Percentiles rank a stretch among this genome's conserved stretches.
These are phyloP conservation scores for Meles meles DNA, from an alignment of 2,113 vertebrate genomes.

Conservation along the genomic window DNA sequence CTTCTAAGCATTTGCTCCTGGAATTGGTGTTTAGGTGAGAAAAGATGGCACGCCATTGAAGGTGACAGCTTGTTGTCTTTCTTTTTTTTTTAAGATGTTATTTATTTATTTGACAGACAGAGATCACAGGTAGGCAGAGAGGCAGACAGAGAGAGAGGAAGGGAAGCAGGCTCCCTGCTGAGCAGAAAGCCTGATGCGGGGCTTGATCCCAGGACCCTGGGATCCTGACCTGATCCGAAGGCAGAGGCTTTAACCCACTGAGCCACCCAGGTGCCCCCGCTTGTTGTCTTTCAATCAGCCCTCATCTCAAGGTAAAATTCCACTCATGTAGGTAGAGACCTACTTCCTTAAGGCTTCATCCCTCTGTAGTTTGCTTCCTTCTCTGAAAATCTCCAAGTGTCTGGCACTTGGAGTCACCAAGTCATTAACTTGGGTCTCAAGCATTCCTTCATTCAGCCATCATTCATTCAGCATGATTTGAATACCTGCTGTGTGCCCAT, in stretches of 20 bases:
- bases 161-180: no score
- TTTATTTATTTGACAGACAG: no score
- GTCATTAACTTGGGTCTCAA: not conserved
- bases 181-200: no score
- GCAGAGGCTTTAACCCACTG: no score
- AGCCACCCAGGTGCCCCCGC: no score
- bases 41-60: constrained; percentile 1
- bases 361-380: not conserved
- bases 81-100: no score
- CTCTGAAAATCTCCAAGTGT: not conserved
- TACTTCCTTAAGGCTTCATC: not conserved
- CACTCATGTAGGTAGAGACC: not conserved
- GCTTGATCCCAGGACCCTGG: no score
- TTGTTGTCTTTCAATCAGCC: not conserved
- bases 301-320: not conserved
- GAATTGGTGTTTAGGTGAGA: constrained; percentile 11
- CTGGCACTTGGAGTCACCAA: no score
- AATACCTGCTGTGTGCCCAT: not conserved
- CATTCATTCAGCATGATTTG: not conserved
- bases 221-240: no score
- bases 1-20: constrained; percentile 19
- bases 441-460: not conserved
- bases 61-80: not conserved
- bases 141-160: no score
- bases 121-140: no score